phyloP scores from a whole-genome alignment of 2,888 invertebrate genomes.

The Melipona bicolor region DNA sequence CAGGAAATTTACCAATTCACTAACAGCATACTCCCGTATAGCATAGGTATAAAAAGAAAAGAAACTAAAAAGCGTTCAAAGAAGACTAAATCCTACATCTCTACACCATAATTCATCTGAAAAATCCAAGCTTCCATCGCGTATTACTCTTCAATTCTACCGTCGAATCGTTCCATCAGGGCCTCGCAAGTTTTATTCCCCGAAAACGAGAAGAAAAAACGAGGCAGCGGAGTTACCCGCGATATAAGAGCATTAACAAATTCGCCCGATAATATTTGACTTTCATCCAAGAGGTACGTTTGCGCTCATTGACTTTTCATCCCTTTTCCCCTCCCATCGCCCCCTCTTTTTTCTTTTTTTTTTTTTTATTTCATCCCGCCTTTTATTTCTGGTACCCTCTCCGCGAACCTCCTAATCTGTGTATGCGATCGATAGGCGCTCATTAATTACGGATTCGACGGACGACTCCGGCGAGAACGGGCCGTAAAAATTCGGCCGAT shows the following conservation, averaged over 20 bases:
- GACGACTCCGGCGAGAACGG: not conserved
- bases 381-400: slow-evolving; percentile 15
- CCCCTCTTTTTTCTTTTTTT: not conserved
- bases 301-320: slow-evolving; percentile 53
- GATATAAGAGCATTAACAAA: slow-evolving; percentile 32
- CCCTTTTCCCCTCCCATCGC: not conserved
- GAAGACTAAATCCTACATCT: not conserved
- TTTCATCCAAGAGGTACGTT: slow-evolving; percentile 39
- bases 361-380: slow-evolving; percentile 43
- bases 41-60: too few relatives aligned
- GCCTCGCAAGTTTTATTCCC: not conserved
- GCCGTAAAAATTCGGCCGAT: slow-evolving; percentile 37
- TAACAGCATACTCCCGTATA: too few relatives aligned
- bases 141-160: not conserved
- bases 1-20: not conserved
- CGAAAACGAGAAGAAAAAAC: not conserved
- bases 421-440: slow-evolving; percentile 59
- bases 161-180: not conserved
- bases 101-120: not conserved
- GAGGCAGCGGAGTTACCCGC: not conserved
- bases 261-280: slow-evolving; percentile 59
- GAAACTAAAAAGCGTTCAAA: too few relatives aligned
- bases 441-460: slow-evolving; percentile 61
- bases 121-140: not conserved
- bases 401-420: slow-evolving; percentile 62